Evolutionary conservation across 1,140 invertebrate species (phyloP).

Genomic region (Eumaeus atala): DNA sequence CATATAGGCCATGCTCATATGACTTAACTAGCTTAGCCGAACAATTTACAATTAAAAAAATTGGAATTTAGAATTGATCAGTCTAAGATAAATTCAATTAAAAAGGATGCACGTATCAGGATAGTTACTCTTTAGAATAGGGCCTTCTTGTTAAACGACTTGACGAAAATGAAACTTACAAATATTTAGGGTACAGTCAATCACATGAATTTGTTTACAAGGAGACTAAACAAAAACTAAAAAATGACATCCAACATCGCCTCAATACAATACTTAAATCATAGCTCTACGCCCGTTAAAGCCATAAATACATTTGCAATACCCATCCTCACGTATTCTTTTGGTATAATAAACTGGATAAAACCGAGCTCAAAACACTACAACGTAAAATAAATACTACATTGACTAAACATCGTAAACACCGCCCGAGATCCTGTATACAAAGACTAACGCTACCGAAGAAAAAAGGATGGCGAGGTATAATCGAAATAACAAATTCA

Average conservation of each 20-base stretch:
- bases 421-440: too few relatives aligned
- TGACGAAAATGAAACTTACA: conserved; percentile 12
- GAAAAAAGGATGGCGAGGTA: too few relatives aligned
- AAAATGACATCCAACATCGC: conserved; percentile 7
- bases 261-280: conserved; percentile 6
- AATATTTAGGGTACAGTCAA: conserved; percentile 15
- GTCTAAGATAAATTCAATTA: conserved; percentile 16
- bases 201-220: conserved; percentile 10
- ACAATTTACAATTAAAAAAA: conserved; percentile 8
- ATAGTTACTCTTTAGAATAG: conserved; percentile 1
- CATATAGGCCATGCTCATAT: neutral
- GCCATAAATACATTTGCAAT: conserved; percentile 1
- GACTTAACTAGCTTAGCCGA: neutral
- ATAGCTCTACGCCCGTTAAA: neutral
- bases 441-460: too few relatives aligned
- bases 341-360: too few relatives aligned
- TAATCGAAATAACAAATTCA: too few relatives aligned
- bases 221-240: conserved; percentile 13
- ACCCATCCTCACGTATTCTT: too few relatives aligned
- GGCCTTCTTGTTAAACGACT: conserved; percentile 5
- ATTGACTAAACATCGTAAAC: too few relatives aligned
- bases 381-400: too few relatives aligned
- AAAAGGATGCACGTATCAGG: conserved; percentile 5
- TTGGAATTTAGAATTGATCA: conserved; percentile 4
- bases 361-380: too few relatives aligned